Percentiles rank a stretch among this genome's conserved stretches.
Conservation (phyloP, 1,140 invertebrate genomes). For the Gryon sp. region DNA sequence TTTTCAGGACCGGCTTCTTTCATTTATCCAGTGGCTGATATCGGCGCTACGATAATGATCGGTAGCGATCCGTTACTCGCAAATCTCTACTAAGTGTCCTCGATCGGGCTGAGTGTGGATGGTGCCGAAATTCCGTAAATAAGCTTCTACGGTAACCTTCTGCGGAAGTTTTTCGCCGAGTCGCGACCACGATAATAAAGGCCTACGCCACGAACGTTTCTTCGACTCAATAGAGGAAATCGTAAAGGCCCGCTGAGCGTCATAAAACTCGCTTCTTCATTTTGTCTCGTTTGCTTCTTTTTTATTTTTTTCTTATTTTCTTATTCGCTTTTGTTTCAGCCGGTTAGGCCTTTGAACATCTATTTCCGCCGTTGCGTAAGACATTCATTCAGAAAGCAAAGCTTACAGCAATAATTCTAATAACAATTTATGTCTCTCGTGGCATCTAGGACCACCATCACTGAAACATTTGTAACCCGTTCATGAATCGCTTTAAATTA, state of each 20-base stretch:
- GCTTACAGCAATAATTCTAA: conserved; percentile 51
- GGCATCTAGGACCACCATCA: conserved; percentile 43
- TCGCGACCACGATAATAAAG: conserved; percentile 64
- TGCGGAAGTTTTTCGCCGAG: conserved; percentile 53
- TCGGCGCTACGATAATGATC: conserved; percentile 30
- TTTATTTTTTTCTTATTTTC: too few species aligned
- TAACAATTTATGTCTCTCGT: conserved; percentile 22
- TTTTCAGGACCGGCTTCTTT: conserved; percentile 20
- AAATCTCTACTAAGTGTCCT: conserved; percentile 41
- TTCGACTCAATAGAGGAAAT: conserved; percentile 66
- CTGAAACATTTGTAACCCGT: conserved; percentile 1
- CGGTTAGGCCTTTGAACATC: conserved; percentile 53
- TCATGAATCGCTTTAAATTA: not conserved
- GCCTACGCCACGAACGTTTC: conserved; percentile 51
- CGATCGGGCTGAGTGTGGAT: conserved; percentile 30
- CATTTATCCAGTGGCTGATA: conserved; percentile 36
- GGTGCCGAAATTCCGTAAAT: conserved; percentile 61
- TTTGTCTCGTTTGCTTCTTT: conserved; percentile 44
- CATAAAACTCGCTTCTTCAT: conserved; percentile 63
- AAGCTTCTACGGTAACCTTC: conserved; percentile 32
- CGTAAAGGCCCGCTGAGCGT: conserved; percentile 62
- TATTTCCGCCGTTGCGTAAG: conserved; percentile 65
- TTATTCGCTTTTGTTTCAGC: conserved; percentile 36
- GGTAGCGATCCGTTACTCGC: conserved; percentile 44
- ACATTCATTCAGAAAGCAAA: conserved; percentile 32